phyloP scores from a whole-genome alignment of 2,113 vertebrate species.

The Centropus bengalensis region DNA sequence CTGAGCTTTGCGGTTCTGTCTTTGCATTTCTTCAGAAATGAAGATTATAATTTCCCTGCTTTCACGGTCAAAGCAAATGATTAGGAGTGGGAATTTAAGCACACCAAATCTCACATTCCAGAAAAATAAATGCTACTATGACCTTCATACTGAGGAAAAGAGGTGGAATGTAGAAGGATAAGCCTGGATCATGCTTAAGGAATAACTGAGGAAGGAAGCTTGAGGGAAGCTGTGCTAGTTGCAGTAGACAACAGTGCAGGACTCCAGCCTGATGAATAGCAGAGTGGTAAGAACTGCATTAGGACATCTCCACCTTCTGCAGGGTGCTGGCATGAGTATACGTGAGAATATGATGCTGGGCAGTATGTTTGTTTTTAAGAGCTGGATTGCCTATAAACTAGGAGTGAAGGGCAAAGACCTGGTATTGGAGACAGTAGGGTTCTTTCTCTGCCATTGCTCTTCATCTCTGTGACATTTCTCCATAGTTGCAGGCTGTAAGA shows the following conservation, averaged over 20 bases:
- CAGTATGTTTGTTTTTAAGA: neutral
- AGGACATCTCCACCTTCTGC: neutral
- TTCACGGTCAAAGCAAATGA: neutral
- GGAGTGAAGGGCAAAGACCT: neutral
- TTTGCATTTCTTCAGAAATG: neutral
- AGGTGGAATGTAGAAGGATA: neutral
- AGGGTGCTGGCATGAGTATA: neutral
- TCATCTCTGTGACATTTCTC: neutral
- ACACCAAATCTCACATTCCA: neutral
- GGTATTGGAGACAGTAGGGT: rapidly evolving
- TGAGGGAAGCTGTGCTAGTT: neutral
- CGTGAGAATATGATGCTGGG: neutral
- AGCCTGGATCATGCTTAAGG: neutral
- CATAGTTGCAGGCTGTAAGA: neutral
- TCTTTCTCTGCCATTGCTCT: neutral
- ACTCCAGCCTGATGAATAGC: neutral
- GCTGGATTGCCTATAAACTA: rapidly evolving
- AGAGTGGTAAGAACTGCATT: neutral
- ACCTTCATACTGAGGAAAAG: neutral
- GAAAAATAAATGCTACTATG: neutral
- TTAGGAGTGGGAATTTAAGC: neutral
- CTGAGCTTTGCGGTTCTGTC: neutral
- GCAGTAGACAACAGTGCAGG: no score
- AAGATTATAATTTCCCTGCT: neutral
- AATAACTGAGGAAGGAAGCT: neutral